Evolutionary conservation across 1,140 invertebrate species (phyloP).

Genomic region (Phortica variegata): DNA sequence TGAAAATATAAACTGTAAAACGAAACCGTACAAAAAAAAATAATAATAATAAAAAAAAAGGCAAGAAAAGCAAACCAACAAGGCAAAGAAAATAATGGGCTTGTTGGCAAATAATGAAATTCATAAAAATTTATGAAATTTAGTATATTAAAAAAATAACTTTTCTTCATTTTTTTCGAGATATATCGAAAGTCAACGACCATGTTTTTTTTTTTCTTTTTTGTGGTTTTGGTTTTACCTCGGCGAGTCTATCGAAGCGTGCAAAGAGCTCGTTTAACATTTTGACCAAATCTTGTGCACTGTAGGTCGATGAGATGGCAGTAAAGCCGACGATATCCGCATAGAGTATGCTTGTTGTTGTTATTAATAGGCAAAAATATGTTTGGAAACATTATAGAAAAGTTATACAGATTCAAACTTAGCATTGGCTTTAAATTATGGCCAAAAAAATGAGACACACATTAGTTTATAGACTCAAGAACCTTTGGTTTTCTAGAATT

Average conservation of each 20-base stretch:
- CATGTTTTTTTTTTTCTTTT: conserved; percentile 12
- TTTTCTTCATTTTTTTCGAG: not conserved
- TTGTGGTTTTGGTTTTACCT: conserved; percentile 62
- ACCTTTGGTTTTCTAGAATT: too few relatives aligned
- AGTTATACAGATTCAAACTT: too few relatives aligned
- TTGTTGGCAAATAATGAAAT: conserved; percentile 12
- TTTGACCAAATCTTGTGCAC: conserved; percentile 88
- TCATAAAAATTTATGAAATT: conserved; percentile 11
- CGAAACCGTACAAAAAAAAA: too few relatives aligned
- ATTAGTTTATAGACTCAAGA: too few relatives aligned
- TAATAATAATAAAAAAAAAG: conserved; percentile 1
- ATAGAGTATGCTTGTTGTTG: conserved; percentile 71
- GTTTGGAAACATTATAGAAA: too few relatives aligned
- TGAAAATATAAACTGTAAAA: too few relatives aligned
- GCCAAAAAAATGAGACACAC: too few relatives aligned
- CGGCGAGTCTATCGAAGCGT: conserved; percentile 86
- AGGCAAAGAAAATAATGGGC: conserved; percentile 9
- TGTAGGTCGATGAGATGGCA: conserved; percentile 92
- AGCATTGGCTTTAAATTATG: too few relatives aligned
- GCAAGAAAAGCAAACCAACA: not conserved
- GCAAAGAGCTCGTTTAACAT: conserved; percentile 93
- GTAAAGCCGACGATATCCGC: conserved; percentile 94
- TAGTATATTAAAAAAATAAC: not conserved
- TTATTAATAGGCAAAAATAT: conserved; percentile 14
- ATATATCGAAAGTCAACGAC: not conserved